Base-by-base conservation (phyloP, 1,140 invertebrate species). In the Forficula auricularia region DNA sequence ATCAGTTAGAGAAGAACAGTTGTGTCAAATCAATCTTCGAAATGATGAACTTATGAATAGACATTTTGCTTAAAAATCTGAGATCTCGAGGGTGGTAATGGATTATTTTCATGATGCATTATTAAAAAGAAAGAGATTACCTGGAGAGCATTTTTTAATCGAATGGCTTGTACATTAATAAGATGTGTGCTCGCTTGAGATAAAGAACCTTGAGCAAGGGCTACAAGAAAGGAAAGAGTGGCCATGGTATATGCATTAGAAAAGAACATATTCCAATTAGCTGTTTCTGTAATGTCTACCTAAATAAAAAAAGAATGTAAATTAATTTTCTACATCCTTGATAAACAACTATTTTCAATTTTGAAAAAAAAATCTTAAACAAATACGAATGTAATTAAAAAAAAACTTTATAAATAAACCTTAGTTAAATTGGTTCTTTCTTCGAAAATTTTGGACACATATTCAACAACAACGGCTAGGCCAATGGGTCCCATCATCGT, bases 141-240 rank as follows among this genome's bases (percentile, higher is more conserved):
- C 66, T 88, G 83, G 47, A 89, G 63, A 40, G 82, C 78, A 34
- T 74, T 75, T 63, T 81, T 80, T 38, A 85, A 65, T 52, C 79
- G 70, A 42, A 80, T 81, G 39, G 82, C 83, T 62, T 83, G 78
- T 38, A 82, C 72, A 44, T 79, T 82, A 8, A 85, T 69, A 32
- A 87, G 63, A 60, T 84, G 83, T 44, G 82, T 81, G n/a, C 82
- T 83, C 42, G 78, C 74, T 64, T 89, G 84, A 14, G 82, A 82
- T 38, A 88, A 65, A 20, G 77, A 75, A 47, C 77, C 79, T 62
- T 88, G 83, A 13, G 77, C 61, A 30, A 88, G 54, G 6, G 75
- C 68, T 13, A 75, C 68, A 9, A 86, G 40, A 16, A 86, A 72
- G 27, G 86, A 67, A 10, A 84, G 55, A 37, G 76, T 58, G 18